Percentiles rank a stretch among this genome's conserved stretches.
phyloP scores from a whole-genome alignment of 2,113 vertebrate species.

The Plecotus auritus region DNA sequence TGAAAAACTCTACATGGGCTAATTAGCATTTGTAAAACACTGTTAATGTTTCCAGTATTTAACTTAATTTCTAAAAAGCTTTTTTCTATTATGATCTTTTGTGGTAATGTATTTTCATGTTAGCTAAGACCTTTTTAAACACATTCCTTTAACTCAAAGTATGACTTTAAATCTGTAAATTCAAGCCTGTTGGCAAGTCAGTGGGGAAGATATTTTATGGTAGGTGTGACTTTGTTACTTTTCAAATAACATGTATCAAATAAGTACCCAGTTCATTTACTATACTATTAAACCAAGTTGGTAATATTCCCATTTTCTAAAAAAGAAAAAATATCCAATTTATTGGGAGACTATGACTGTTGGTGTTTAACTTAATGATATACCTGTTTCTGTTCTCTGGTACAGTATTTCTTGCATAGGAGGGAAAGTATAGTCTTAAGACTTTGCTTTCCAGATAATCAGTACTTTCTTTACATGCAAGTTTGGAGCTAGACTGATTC shows the following conservation, averaged over 20 bases:
- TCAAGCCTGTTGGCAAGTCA: conserved; percentile 6
- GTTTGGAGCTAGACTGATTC: background rate
- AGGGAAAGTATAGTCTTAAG: background rate
- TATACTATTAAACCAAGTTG: background rate
- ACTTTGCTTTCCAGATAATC: background rate
- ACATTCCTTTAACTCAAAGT: background rate
- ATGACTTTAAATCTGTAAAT: background rate
- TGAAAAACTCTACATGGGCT: background rate
- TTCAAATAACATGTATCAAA: background rate
- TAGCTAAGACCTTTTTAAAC: background rate
- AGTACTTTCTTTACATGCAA: background rate
- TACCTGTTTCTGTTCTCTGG: background rate
- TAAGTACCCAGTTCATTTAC: background rate
- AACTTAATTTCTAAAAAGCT: conserved; percentile 28
- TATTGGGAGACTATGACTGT: background rate
- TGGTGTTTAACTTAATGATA: background rate
- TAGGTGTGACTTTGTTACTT: conserved; percentile 8
- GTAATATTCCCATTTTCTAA: background rate
- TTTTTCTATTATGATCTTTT: background rate
- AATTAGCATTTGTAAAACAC: conserved; percentile 14
- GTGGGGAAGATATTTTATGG: background rate
- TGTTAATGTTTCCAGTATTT: conserved; percentile 12
- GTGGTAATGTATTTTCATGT: background rate
- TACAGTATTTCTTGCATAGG: background rate
- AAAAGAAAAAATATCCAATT: background rate